Evolutionary conservation across 2,888 invertebrate genomes (phyloP).

Genomic region (Pardosa pseudoannulata): DNA sequence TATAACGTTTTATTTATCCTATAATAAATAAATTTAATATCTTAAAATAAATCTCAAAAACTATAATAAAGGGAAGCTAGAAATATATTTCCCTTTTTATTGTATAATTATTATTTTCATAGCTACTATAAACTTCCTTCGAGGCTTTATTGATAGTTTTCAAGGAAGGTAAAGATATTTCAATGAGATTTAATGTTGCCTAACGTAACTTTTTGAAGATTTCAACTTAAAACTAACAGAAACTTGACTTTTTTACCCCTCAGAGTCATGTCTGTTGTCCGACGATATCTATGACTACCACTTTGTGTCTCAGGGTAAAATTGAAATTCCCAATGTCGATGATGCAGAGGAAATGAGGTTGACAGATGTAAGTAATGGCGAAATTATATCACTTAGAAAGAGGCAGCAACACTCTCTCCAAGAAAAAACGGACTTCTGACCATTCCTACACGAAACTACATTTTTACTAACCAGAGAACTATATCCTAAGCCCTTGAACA

Average conservation of each 20-base stretch:
- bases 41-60: too few species aligned
- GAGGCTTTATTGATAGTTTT: too few species aligned
- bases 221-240: neutral
- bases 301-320: slow-evolving; percentile 98
- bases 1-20: too few species aligned
- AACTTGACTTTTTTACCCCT: slow-evolving; percentile 17
- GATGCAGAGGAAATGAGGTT: slow-evolving; percentile 93
- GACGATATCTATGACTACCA: slow-evolving; percentile 94
- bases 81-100: too few species aligned
- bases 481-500: too few species aligned
- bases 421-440: neutral
- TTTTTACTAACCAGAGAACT: neutral
- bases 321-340: slow-evolving; percentile 94
- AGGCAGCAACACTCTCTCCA: neutral
- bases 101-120: too few species aligned
- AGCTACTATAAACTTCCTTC: too few species aligned
- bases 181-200: too few species aligned
- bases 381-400: neutral
- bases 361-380: slow-evolving; percentile 88
- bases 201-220: too few species aligned
- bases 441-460: neutral
- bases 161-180: too few species aligned
- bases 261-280: slow-evolving; percentile 71
- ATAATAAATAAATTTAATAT: too few species aligned
- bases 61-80: too few species aligned